A percentile compares a stretch with the other conserved stretches of the same genome.
phyloP scores from a whole-genome alignment of 2,113 vertebrate species.

The Toxostoma redivivum region DNA sequence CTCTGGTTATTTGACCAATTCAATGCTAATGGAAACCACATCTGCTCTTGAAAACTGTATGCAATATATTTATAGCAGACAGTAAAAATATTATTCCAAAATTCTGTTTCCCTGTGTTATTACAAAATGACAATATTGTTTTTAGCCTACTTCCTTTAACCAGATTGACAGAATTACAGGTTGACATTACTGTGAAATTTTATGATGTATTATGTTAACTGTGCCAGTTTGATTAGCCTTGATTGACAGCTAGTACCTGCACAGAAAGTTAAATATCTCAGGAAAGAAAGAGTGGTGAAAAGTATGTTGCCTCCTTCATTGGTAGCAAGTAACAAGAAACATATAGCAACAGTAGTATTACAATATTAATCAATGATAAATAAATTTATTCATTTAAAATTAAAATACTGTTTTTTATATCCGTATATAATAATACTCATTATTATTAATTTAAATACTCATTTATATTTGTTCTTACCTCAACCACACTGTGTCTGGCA shows the following conservation, averaged over 20 bases:
- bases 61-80: background rate
- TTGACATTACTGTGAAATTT: conserved; percentile 82
- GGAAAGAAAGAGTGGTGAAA: conserved; percentile 6
- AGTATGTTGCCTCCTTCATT: conserved; percentile 13
- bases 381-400: background rate
- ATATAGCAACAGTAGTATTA: background rate
- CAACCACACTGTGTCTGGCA: background rate
- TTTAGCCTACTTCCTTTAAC: conserved; percentile 72
- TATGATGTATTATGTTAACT: conserved; percentile 77
- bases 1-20: background rate
- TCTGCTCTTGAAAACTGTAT: background rate
- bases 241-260: conserved; percentile 78
- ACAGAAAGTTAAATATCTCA: conserved; percentile 68
- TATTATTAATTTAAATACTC: background rate
- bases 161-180: conserved; percentile 80
- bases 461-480: background rate
- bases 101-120: conserved; percentile 61
- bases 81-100: conserved; percentile 56
- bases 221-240: conserved; percentile 80
- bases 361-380: background rate
- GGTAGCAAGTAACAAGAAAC: conserved; percentile 50
- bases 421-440: background rate
- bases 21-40: background rate
- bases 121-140: conserved; percentile 76
- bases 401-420: background rate